Evolutionary conservation across 2,797 vertebrate genomes (phyloP), one percentile per base, ranked within the genome.

Genomic region (Australoheros facetus): DNA sequence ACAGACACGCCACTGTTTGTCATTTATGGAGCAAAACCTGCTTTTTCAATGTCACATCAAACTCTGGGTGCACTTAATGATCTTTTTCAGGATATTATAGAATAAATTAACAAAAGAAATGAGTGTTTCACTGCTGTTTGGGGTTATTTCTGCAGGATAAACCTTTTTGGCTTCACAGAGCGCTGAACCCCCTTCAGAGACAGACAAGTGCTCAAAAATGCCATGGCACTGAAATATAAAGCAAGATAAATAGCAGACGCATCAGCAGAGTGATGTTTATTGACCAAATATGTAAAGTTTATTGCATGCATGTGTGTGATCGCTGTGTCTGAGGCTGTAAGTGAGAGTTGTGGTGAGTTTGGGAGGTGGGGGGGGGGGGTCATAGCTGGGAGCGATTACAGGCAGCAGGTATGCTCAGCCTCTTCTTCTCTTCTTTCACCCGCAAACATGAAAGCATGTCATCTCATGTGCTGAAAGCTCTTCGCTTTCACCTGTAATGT

Each of bases 381-480:
- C 34, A 56, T 88, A 56, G 81, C 89, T 84, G 70, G 56, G 60
- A 80, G 85, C 77, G 45, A 83, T 89, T 81, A 78, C 81, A 80
- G 70, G 81, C 39, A 81, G 82, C 88, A 92, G 88, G 81, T 89
- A 87, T 85, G 89, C 90, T 91, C 86, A 80, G 75, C 76, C 89
- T 90, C 89, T 73, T 55, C 84, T 72, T 88, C 78, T 84, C 71
- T 9, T 77, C 70, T 88, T 81, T 83, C 81, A 73, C 71, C 28
- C 28, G 21, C 56, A 48, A 80, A 93, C 88, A 91, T 92, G 76
- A 93, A 92, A 94, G 88, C 93, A 71, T 93, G 94, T 91, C 88
- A 91, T 91, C 87, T 93, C 88, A 87, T 93, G 89, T 4, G 80
- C 82, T 81, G 83, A 89, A 87, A 86, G 87, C 72, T 85, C 71